Evolutionary conservation across 2,113 vertebrate species (phyloP).

Genomic region (Oncorhynchus mykiss): DNA sequence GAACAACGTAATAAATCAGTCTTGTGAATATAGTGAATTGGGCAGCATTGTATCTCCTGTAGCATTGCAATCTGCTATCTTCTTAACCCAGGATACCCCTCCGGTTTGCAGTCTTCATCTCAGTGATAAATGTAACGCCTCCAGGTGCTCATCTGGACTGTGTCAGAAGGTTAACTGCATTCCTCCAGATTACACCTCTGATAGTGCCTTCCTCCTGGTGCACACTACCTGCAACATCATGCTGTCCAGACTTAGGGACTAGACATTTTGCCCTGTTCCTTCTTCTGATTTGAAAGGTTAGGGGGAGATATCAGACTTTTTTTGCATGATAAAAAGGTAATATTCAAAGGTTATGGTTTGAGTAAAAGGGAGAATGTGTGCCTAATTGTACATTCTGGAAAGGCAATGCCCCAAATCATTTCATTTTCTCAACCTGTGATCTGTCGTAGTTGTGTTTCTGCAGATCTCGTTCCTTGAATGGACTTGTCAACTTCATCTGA

Average conservation of each 20-base stretch:
- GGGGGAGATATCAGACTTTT: neutral
- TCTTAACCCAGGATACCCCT: neutral
- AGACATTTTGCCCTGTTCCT: neutral
- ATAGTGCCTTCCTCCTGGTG: conserved; percentile 21
- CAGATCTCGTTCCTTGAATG: neutral
- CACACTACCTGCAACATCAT: conserved; percentile 18
- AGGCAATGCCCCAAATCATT: too few species aligned
- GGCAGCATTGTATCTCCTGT: neutral
- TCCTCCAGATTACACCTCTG: conserved; percentile 26
- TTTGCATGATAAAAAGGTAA: neutral
- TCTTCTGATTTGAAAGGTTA: conserved; percentile 1
- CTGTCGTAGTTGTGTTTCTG: neutral
- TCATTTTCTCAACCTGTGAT: neutral
- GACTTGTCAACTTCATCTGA: neutral
- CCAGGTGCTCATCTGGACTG: conserved; percentile 24
- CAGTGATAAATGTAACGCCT: neutral
- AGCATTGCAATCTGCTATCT: neutral
- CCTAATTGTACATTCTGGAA: too few species aligned
- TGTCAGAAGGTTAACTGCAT: conserved; percentile 38
- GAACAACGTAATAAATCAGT: neutral
- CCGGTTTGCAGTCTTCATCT: neutral
- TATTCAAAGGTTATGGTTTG: neutral
- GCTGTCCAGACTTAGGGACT: conserved; percentile 1
- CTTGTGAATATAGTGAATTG: neutral
- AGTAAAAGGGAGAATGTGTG: neutral